Conservation (phyloP, 2,797 vertebrate species). For the Monodelphis domestica region DNA sequence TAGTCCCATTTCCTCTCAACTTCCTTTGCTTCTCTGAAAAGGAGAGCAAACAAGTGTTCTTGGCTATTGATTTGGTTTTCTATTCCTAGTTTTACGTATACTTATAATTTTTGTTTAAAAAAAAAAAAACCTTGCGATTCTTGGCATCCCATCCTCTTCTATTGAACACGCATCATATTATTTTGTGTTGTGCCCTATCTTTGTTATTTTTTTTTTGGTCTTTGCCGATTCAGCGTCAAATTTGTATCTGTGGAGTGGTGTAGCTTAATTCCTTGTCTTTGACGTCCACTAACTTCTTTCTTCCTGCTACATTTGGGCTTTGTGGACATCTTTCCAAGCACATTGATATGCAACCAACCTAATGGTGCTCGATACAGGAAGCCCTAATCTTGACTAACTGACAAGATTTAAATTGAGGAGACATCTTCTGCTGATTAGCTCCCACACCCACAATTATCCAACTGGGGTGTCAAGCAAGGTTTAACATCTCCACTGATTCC, state of each 20-base stretch:
- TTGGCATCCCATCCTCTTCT: conserved; percentile 55
- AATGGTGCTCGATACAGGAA: conserved; percentile 98
- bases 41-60: conserved; percentile 69
- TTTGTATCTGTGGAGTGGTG: conserved; percentile 80
- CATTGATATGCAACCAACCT: conserved; percentile 99
- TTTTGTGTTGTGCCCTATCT: conserved; percentile 17
- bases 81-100: conserved; percentile 53
- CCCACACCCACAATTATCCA: conserved; percentile 99
- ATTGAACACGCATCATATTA: conserved; percentile 59
- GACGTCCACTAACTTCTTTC: conserved; percentile 89
- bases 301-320: conserved; percentile 90
- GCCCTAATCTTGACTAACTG: conserved; percentile 99
- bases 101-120: not conserved
- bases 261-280: conserved; percentile 87
- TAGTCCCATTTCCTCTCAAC: conserved; percentile 51
- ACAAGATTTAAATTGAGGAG: conserved; percentile 99
- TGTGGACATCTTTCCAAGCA: conserved; percentile 93
- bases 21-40: conserved; percentile 16
- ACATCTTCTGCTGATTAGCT: conserved; percentile 99
- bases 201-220: conserved; percentile 68
- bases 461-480: conserved; percentile 99
- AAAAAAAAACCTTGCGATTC: conserved; percentile 63
- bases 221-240: conserved; percentile 76
- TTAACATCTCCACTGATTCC: conserved; percentile 99
- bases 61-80: conserved; percentile 71